phyloP scores from a whole-genome alignment of 92 coral and sea anemone species.

The Epizoanthus illoricatus region DNA sequence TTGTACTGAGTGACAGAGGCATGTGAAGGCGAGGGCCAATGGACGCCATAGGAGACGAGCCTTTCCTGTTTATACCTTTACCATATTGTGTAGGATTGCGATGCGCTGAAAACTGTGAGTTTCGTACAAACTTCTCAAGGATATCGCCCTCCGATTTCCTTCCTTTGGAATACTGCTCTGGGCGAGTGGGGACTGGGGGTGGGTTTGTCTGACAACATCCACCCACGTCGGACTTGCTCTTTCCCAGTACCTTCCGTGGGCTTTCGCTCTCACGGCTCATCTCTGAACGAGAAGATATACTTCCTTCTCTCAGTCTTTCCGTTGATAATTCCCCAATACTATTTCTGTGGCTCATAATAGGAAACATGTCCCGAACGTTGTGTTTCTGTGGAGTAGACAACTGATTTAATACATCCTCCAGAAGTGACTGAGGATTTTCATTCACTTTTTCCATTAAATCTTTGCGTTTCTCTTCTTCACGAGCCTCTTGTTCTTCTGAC shows the following conservation, averaged over 20 bases:
- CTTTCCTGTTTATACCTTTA: slow-evolving; percentile 9
- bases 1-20: not conserved
- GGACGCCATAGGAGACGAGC: not conserved
- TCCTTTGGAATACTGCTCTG: not conserved
- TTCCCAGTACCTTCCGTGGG: slow-evolving; percentile 8
- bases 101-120: not conserved
- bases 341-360: slow-evolving; percentile 21
- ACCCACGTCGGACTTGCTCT: slow-evolving; percentile 32
- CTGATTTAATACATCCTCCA: slow-evolving; percentile 36
- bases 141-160: slow-evolving; percentile 27
- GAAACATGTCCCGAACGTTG: slow-evolving; percentile 26
- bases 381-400: slow-evolving; percentile 32
- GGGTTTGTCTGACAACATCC: slow-evolving; percentile 13
- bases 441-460: slow-evolving; percentile 20
- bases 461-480: slow-evolving; percentile 34
- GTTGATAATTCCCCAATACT: slow-evolving; percentile 33
- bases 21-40: slow-evolving; percentile 2
- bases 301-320: not conserved
- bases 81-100: slow-evolving; percentile 26
- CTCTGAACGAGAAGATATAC: not conserved
- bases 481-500: slow-evolving; percentile 27
- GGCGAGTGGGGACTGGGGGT: slow-evolving; percentile 26
- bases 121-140: slow-evolving; percentile 12
- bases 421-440: slow-evolving; percentile 5
- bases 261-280: not conserved